Evolutionary conservation across 30 jellyfish, hydroid and myxozoan genomes (phyloP), one percentile per base, ranked within the genome.

Genomic region (Hydractinia symbiolongicarpus): DNA sequence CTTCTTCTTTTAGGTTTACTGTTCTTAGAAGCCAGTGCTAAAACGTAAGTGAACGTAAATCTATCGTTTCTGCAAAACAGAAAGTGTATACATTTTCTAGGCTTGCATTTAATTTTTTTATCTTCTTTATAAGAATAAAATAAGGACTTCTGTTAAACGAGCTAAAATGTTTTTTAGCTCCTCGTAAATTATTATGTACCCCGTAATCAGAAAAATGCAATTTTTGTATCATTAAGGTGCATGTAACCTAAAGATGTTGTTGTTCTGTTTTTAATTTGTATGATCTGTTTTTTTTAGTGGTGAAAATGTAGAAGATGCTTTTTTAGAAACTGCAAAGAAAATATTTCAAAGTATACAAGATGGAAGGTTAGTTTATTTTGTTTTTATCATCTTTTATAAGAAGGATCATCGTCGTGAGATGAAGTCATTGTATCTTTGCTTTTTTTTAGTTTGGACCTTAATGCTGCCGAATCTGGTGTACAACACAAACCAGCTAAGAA

Each of bases 21-120:
- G 71, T 95, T 95, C 80, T 84, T 95, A 54, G 99, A 95, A 84
- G 96, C 99, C 44, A 95, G 99, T 81, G 99, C 99, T 10, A 95
- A 89, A 73, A 95, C 99, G 99, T 94, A 69, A 84, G 95, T 83
- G 7, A 13, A 66, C 17, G 14, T 54, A 9, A 15, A 68, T 68
- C 73, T 11, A 68, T 11, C 13, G 13, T 0, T n/a, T 68, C 15
- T 68, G 15, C 19, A 11, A 58, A 13, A 0, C 69, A 58, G 17
- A 58, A 58, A 58, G 19, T 58, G 19, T 58, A 58, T 11, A 58
- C 19, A 58, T 58, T 58, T 58, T 16, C 74, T 13, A 44, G 40
- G 74, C 44, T 30, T 30, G 44, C 44, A 30, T 30, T 30, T 30
- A 30, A 30, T 0, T 30, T 30, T 30, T 30, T 30, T 30, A 30